A percentile compares a stretch with the other conserved stretches of the same genome.
Conservation (phyloP, 2,797 vertebrate species). For the Aselliscus stoliczkanus region DNA sequence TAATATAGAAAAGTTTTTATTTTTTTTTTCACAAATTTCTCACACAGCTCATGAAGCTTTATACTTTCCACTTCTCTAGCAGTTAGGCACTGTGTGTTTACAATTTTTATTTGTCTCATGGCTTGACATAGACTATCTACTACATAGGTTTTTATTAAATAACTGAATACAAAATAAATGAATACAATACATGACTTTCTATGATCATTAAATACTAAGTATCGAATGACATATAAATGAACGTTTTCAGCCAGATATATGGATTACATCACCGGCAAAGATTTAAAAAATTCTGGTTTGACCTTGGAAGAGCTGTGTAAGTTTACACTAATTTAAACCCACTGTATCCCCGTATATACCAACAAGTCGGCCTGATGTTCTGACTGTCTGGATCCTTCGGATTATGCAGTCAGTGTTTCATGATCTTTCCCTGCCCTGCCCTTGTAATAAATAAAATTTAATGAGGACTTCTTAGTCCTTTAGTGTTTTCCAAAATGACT, state of each 20-base stretch:
- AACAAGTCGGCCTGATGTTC: not conserved
- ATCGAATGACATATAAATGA: not conserved
- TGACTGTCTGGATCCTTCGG: not conserved
- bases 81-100: not conserved
- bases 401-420: not conserved
- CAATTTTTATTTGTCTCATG: not conserved
- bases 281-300: not conserved
- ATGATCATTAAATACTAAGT: not conserved
- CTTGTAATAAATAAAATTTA: slow-evolving; percentile 37
- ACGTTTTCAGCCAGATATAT: not conserved
- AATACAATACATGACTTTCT: not conserved
- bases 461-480: not conserved
- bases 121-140: not conserved
- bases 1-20: not conserved
- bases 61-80: not conserved
- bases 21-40: not conserved
- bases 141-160: not conserved
- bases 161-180: not conserved
- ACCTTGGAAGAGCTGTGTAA: not conserved
- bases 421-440: not conserved
- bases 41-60: not conserved
- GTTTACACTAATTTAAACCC: not conserved
- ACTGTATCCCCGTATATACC: not conserved
- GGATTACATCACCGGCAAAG: not conserved
- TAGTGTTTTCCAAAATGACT: slow-evolving; percentile 9